Evolutionary conservation across 2,113 vertebrate genomes (phyloP).

Genomic region (Mionectes macconnelli): DNA sequence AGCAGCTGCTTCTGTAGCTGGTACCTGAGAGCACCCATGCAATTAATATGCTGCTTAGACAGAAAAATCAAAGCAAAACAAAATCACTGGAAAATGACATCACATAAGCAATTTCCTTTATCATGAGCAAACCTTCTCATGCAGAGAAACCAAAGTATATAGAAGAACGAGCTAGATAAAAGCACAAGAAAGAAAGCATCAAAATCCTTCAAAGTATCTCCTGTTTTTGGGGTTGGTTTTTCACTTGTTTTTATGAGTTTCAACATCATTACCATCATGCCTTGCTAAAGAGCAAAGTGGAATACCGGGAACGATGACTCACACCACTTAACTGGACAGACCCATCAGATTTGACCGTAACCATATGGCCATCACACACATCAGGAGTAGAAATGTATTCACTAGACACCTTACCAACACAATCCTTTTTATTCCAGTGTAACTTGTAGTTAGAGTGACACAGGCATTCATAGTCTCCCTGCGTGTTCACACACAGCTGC

Average conservation of each 20-base stretch:
- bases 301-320: background rate
- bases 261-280: background rate
- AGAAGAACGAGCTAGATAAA: conserved; percentile 48
- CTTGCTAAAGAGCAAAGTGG: background rate
- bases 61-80: background rate
- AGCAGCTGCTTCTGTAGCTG: background rate
- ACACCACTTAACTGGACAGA: background rate
- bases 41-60: background rate
- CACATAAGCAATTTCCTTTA: background rate
- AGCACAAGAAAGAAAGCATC: conserved; percentile 71
- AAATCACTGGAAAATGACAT: background rate
- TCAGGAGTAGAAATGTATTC: background rate
- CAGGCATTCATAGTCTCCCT: conserved; percentile 87
- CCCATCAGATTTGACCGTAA: background rate
- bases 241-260: conserved; percentile 48
- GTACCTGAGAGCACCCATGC: background rate
- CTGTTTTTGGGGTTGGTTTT: conserved; percentile 76
- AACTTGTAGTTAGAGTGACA: conserved; percentile 88
- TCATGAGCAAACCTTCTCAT: background rate
- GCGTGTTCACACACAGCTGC: conserved; percentile 88
- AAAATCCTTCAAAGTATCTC: conserved; percentile 90
- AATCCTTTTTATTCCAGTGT: conserved; percentile 98
- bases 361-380: background rate
- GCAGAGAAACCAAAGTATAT: conserved; percentile 46
- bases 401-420: conserved; percentile 85